Percentiles rank a stretch among this genome's conserved stretches.
Conservation (phyloP, 1,140 invertebrate species). For the Ceratosolen solmsi region DNA sequence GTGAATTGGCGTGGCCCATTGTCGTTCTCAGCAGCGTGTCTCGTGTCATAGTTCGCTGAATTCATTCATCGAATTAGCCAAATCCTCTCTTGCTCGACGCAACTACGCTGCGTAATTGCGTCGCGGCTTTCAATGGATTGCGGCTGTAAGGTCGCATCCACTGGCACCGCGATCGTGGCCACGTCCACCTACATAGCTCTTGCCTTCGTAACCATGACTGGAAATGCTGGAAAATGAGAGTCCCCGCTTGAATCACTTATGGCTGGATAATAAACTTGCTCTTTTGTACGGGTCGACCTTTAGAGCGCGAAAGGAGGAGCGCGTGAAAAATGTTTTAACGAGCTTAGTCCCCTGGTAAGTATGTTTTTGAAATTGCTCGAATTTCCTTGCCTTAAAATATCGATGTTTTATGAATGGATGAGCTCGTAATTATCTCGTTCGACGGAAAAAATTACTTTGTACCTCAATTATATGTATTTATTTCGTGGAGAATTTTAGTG, state of each 20-base stretch:
- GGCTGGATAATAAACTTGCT: background rate
- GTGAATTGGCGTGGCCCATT: slow-evolving; percentile 62
- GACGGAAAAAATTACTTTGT: too few species aligned
- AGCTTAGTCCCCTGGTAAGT: background rate
- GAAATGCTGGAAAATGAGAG: background rate
- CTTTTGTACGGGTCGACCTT: background rate
- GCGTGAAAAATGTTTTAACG: background rate
- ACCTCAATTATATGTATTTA: too few species aligned
- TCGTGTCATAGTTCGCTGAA: slow-evolving; percentile 64
- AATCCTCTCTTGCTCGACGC: slow-evolving; percentile 61
- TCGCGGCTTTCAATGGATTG: slow-evolving; percentile 65
- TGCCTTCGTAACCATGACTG: background rate
- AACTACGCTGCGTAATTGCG: slow-evolving; percentile 66
- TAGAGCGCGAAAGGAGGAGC: background rate
- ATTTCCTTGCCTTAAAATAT: background rate
- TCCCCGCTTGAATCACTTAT: background rate
- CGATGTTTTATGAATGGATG: background rate
- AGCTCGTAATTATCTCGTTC: too few species aligned
- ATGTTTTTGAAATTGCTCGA: background rate
- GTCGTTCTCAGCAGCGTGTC: slow-evolving; percentile 53
- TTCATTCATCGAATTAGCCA: slow-evolving; percentile 67
- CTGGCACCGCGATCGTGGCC: background rate
- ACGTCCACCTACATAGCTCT: background rate
- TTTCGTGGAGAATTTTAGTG: too few species aligned
- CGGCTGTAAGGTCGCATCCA: slow-evolving; percentile 51